Evolutionary conservation across 2,113 vertebrate genomes (phyloP).

Genomic region (Oophaga pumilio): DNA sequence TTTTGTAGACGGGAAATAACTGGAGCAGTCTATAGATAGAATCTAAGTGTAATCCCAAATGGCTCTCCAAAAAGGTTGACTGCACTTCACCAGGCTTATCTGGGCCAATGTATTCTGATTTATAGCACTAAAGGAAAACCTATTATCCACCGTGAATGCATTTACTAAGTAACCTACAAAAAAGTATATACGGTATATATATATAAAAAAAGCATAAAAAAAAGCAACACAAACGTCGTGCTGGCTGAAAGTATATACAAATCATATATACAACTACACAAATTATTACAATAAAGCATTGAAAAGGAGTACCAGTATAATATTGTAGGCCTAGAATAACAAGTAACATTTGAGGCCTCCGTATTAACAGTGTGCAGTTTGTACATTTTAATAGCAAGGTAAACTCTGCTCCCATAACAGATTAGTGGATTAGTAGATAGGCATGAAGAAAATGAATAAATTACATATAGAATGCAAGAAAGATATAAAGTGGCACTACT

Average conservation of each 20-base stretch:
- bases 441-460: not conserved
- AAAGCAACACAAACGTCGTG: conserved; percentile 56
- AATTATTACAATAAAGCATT: conserved; percentile 50
- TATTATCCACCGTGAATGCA: not conserved
- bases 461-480: not conserved
- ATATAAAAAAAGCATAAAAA: conserved; percentile 18
- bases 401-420: not conserved
- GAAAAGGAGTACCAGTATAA: conserved; percentile 52
- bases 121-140: conserved; percentile 5
- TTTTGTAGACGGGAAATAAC: conserved; percentile 7
- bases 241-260: conserved; percentile 60
- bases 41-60: conserved; percentile 28
- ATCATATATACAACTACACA: conserved; percentile 53
- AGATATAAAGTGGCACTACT: not conserved
- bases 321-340: not conserved
- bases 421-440: conserved; percentile 24
- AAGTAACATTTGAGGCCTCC: conserved; percentile 16
- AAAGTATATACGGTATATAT: not conserved
- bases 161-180: conserved; percentile 45
- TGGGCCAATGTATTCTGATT: conserved; percentile 27
- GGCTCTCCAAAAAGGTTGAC: not conserved
- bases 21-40: conserved; percentile 40
- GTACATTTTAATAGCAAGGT: not conserved
- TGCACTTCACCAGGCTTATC: not conserved
- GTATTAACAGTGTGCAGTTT: conserved; percentile 8